Evolutionary conservation across 2,113 vertebrate genomes (phyloP), one percentile per base, ranked within the genome.

Genomic region (Sialia sialis): DNA sequence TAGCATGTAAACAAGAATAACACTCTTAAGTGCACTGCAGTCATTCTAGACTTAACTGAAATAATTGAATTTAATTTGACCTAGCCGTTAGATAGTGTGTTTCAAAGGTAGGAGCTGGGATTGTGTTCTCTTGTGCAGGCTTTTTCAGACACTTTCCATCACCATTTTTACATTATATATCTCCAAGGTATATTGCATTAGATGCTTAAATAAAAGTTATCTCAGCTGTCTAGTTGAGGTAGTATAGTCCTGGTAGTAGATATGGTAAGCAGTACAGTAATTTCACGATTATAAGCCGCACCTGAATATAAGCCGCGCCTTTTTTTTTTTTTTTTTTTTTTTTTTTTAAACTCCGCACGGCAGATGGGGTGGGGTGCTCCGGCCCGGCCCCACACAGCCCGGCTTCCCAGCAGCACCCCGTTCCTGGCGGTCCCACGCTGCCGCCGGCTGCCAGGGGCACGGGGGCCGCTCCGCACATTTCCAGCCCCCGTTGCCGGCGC

Each of bases 81-180:
- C 30, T 54, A 49, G 36, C 13, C n/a, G 86, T 75, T 67, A 81
- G 11, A 11, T 80, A 44, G 16, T 13, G 10, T 72, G 8, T 90
- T 94, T 79, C 54, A 82, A 13, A 83, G 26, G 5, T 75, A 22
- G 20, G 25, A 60, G 38, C 51, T 62, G 26, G 16, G 27, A n/a
- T 16, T 77, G 34, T 80, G 7, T 62, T 18, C 0, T 0, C 25
- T 67, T 59, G 25, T 16, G 13, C 20, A 36, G n/a, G 30, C 30
- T 64, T 70, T 77, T 59, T 48, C 41, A 81, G 56, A 29, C 43
- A 36, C 46, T 30, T 67, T 25, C 23, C 26, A 6, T 59, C 67
- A 43, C 34, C 26, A 5, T 44, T 87, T 88, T 74, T 70, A 41
- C 21, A 13, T 23, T 89, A 1, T 2, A 0, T 43, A 13, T 49